Evolutionary conservation across 2,888 invertebrate genomes (phyloP).

Genomic region (Rambutsinella grinnellia): DNA sequence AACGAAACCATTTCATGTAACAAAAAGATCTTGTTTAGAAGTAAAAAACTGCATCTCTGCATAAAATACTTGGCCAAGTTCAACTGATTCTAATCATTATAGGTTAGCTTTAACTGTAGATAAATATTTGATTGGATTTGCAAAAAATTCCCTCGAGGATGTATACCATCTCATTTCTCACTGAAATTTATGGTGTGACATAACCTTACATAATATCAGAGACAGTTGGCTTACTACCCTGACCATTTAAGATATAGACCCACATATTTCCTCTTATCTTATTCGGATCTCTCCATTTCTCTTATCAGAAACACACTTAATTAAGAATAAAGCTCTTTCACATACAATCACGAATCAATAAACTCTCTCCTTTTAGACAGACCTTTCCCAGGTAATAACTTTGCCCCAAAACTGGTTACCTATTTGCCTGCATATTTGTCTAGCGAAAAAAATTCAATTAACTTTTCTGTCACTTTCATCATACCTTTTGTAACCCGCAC

Average conservation of each 20-base stretch:
- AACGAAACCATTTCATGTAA: too few species aligned
- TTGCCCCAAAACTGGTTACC: neutral
- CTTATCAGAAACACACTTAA: slow-evolving; percentile 8
- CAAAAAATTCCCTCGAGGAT: neutral
- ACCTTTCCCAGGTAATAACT: neutral
- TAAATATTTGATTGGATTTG: neutral
- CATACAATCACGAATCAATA: slow-evolving; percentile 1
- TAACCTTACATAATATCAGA: slow-evolving; percentile 48
- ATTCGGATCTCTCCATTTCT: neutral
- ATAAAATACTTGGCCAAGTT: too few species aligned
- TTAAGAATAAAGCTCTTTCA: neutral
- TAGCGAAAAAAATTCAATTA: slow-evolving; percentile 24
- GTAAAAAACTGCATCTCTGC: too few species aligned
- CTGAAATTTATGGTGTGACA: slow-evolving; percentile 49
- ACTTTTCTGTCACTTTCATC: slow-evolving; percentile 16
- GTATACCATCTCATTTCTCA: neutral
- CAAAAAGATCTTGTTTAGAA: too few species aligned
- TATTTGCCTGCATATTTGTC: neutral
- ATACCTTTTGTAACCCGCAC: neutral
- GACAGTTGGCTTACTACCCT: neutral
- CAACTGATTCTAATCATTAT: neutral
- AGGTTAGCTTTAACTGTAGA: neutral
- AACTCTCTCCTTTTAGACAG: neutral
- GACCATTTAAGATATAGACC: neutral
- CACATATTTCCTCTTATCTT: neutral